phyloP scores from a whole-genome alignment of 2,797 vertebrate species.

The Gastrophryne carolinensis region DNA sequence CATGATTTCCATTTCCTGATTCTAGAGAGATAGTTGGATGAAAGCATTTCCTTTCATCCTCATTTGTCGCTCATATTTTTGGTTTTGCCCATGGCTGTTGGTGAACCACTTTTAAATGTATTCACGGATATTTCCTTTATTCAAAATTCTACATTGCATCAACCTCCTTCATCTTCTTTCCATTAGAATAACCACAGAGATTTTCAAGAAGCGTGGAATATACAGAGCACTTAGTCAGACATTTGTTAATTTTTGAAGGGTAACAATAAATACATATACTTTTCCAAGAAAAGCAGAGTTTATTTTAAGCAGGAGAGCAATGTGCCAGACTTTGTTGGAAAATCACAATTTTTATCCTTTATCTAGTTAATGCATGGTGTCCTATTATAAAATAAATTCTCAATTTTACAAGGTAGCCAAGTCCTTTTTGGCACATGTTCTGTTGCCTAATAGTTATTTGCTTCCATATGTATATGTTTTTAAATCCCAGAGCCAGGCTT shows the following conservation, averaged over 20 bases:
- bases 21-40: background rate
- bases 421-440: background rate
- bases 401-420: background rate
- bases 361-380: background rate
- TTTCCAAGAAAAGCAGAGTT: conserved; percentile 32
- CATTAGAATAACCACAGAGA: conserved; percentile 39
- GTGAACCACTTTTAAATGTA: conserved; percentile 39
- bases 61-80: conserved; percentile 32
- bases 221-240: conserved; percentile 14
- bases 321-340: conserved; percentile 25
- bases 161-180: conserved; percentile 24
- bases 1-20: conserved; percentile 1
- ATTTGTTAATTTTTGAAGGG: conserved; percentile 30
- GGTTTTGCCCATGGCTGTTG: conserved; percentile 42
- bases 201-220: conserved; percentile 17
- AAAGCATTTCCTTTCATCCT: conserved; percentile 23
- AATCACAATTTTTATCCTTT: conserved; percentile 2
- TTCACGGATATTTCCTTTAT: conserved; percentile 28
- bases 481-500: background rate
- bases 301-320: conserved; percentile 7
- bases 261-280: conserved; percentile 29
- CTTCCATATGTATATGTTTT: background rate
- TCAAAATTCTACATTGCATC: conserved; percentile 11
- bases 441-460: background rate
- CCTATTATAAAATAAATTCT: conserved; percentile 6